Percentiles rank a stretch among this genome's conserved stretches.
phyloP scores from a whole-genome alignment of 2,113 vertebrate genomes.

The Cynoglossus semilaevis region DNA sequence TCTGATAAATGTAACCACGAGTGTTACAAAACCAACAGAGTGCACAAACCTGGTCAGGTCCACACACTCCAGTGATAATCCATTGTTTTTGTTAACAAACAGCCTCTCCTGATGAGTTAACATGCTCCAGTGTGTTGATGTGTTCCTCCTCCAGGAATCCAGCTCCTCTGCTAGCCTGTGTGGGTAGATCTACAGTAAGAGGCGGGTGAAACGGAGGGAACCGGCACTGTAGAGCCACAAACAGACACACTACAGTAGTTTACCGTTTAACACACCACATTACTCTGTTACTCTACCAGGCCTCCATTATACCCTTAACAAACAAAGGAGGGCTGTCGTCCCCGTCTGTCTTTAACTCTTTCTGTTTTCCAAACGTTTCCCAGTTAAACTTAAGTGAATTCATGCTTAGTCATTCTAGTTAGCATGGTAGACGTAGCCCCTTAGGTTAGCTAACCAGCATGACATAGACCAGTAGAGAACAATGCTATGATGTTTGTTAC shows the following conservation, averaged over 20 bases:
- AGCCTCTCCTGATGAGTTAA: constrained; percentile 51
- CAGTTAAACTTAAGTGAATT: constrained; percentile 53
- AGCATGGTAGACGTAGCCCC: constrained; percentile 73
- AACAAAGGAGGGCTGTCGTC: constrained; percentile 66
- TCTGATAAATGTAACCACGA: too few relatives aligned
- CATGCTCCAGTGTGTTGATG: constrained; percentile 64
- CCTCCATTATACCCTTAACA: constrained; percentile 19
- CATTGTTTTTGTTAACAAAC: constrained; percentile 35
- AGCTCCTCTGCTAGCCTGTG: constrained; percentile 64
- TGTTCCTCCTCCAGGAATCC: constrained; percentile 68
- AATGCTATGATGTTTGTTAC: constrained; percentile 62
- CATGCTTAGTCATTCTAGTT: constrained; percentile 66
- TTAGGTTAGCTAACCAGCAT: constrained; percentile 69
- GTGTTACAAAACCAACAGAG: too few relatives aligned
- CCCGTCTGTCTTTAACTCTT: constrained; percentile 50
- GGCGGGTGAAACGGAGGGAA: constrained; percentile 56
- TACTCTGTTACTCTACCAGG: constrained; percentile 42
- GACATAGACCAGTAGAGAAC: constrained; percentile 51
- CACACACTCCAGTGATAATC: constrained; percentile 16
- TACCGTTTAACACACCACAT: constrained; percentile 25
- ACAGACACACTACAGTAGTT: constrained; percentile 31
- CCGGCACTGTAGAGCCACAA: constrained; percentile 55
- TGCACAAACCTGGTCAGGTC: constrained; percentile 28
- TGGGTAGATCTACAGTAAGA: constrained; percentile 68
- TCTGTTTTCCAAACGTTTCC: constrained; percentile 61